Conservation (phyloP, 2,888 invertebrate species). For the Tenthredo livida region DNA sequence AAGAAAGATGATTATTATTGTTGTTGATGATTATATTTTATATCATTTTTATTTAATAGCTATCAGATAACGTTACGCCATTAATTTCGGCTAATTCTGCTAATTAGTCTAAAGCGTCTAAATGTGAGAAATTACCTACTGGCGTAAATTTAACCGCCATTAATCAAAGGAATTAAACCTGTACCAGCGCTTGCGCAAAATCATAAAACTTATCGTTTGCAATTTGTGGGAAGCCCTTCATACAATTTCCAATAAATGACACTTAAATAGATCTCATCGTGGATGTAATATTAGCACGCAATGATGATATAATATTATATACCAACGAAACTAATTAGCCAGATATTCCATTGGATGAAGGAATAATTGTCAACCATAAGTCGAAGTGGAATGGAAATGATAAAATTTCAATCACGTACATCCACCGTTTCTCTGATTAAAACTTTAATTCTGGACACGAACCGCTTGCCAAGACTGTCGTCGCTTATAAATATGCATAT, state of each 20-base stretch:
- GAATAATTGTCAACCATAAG: background rate
- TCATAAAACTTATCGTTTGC: slow-evolving; percentile 7
- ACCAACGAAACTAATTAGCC: background rate
- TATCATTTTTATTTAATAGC: background rate
- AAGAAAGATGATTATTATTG: background rate
- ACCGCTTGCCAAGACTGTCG: slow-evolving; percentile 24
- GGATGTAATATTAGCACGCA: background rate
- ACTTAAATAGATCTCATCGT: background rate
- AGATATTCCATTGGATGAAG: background rate
- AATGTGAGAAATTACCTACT: slow-evolving; percentile 37
- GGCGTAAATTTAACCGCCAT: slow-evolving; percentile 30
- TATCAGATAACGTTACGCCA: slow-evolving; percentile 8
- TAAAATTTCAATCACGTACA: slow-evolving; percentile 40
- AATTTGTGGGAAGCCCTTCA: slow-evolving; percentile 9
- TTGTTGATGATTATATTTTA: background rate
- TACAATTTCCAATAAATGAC: slow-evolving; percentile 21
- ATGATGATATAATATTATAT: background rate
- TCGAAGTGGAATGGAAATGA: background rate
- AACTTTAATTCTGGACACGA: slow-evolving; percentile 36
- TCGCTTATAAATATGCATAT: slow-evolving; percentile 45
- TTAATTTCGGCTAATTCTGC: slow-evolving; percentile 25
- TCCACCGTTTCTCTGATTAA: background rate
- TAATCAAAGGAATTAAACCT: slow-evolving; percentile 39
- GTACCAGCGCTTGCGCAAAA: slow-evolving; percentile 14
- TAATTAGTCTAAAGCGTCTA: slow-evolving; percentile 24